Conservation (phyloP, 2,797 vertebrate species). For the Poeciliopsis infans region DNA sequence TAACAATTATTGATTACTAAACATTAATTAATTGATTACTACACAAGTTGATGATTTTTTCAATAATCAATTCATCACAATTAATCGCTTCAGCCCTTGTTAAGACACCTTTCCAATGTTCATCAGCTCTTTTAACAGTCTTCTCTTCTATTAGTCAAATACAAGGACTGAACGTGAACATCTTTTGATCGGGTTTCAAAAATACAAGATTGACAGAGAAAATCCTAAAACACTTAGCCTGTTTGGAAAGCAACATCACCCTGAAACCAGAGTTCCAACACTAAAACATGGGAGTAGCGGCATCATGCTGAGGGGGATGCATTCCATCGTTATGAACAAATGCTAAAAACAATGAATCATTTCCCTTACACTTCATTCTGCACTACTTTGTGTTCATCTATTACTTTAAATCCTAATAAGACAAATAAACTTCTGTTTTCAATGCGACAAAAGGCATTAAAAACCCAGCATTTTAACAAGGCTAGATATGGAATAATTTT, state of each 20-base stretch:
- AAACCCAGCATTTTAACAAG: slow-evolving; percentile 15
- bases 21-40: too few relatives aligned
- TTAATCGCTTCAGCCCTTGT: too few relatives aligned
- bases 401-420: neutral
- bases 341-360: neutral
- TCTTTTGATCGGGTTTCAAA: neutral
- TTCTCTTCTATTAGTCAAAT: neutral
- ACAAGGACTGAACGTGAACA: neutral
- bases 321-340: neutral
- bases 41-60: too few relatives aligned
- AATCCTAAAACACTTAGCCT: neutral
- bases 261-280: neutral
- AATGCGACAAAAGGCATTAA: neutral
- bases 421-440: neutral
- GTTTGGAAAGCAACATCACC: neutral
- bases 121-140: neutral
- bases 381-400: neutral
- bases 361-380: neutral
- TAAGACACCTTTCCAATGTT: neutral
- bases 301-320: neutral
- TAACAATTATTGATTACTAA: too few relatives aligned
- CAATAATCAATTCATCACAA: too few relatives aligned
- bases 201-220: neutral
- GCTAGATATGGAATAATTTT: slow-evolving; percentile 16
- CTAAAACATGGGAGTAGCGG: neutral